Evolutionary conservation across 2,113 vertebrate species (phyloP).

Genomic region (Alethe diademata): DNA sequence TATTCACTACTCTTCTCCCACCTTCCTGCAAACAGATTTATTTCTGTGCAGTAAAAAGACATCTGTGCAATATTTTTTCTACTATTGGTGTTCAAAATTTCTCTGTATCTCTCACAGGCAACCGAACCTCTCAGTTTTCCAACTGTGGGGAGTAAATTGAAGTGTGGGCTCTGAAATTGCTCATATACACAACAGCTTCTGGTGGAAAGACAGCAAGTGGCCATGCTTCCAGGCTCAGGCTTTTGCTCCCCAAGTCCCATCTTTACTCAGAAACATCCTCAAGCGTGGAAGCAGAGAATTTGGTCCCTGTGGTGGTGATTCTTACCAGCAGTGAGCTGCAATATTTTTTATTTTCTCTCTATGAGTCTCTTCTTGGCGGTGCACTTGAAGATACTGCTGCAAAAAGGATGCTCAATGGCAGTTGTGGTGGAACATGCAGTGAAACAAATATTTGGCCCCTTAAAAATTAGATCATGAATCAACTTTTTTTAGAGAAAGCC

Average conservation of each 20-base stretch:
- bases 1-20: background rate
- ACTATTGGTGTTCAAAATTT: background rate
- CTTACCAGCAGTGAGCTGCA: background rate
- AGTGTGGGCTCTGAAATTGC: background rate
- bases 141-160: background rate
- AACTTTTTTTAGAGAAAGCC: background rate
- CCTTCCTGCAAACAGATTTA: background rate
- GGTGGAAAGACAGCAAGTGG: accelerated
- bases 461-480: background rate
- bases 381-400: accelerated
- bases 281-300: background rate
- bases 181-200: background rate
- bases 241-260: background rate
- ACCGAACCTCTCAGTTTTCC: background rate
- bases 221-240: background rate
- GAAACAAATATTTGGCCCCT: background rate
- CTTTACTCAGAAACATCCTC: background rate
- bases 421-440: background rate
- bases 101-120: background rate
- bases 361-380: background rate
- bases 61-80: background rate
- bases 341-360: background rate
- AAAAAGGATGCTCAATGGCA: background rate
- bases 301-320: background rate
- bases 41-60: background rate